Evolutionary conservation across 2,797 vertebrate species (phyloP), one percentile per base, ranked within the genome.

Genomic region (Acrossocheilus wenchowensis): DNA sequence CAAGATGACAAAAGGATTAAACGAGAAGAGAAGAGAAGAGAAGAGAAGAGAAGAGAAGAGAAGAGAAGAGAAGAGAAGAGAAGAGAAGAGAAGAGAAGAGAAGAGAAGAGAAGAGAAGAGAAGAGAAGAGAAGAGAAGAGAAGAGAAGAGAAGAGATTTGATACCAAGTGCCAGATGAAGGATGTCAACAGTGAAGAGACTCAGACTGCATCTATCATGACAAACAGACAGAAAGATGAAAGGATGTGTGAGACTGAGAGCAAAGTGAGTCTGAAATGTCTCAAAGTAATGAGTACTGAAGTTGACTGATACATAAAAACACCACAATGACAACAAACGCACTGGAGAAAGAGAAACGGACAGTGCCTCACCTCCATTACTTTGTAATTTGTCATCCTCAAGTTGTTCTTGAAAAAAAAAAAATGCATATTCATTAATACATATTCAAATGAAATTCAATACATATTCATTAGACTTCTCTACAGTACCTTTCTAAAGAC

Each of bases 311-410:
- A 86, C 4, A 2, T 14, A 82, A 54, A 79, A 86, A 86, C 87
- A 69, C 62, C 60, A 86, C 66, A 75, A 73, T 52, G 81, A 90
- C 81, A 79, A 81, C 79, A 89, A 36, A 78, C 73, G 52, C 80
- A 82, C 73, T 66, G 73, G 21, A 82, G 64, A 71, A 39, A 82
- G 62, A 57, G 52, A 84, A 57, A 79, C 43, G 50, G 71, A 83
- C 72, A 84, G 92, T 94, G 93, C 92, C 88, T 95, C 95, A 96
- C 96, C 96, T 95, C 94, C 96, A 10, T 96, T 95, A 93, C 92
- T 95, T 92, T 95, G 94, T 92, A 96, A 93, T 92, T 94, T 95
- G 92, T 96, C 95, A 89, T 96, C 96, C 92, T 96, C 95, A 89
- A 95, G 96, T 96, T 96, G 94, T 93, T 96, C 96, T 96, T 94